These are phyloP conservation scores for Pachyuromys duprasi DNA, from an alignment of 2,797 vertebrate species.

Conservation along the genomic window DNA sequence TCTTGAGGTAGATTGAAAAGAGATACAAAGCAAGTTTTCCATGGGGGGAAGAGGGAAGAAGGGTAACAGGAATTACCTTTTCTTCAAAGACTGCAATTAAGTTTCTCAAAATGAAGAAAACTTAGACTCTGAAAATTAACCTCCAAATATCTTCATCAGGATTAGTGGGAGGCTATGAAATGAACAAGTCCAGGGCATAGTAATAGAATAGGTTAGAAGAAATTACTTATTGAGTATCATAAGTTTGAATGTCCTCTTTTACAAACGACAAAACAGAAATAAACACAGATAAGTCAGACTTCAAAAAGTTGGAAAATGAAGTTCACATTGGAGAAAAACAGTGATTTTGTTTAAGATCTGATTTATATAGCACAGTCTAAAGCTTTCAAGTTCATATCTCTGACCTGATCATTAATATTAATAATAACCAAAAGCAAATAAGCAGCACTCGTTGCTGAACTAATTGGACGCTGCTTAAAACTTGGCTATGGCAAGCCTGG, in stretches of 20 bases:
- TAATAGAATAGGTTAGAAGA: not conserved
- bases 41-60: not conserved
- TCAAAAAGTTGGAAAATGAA: not conserved
- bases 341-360: not conserved
- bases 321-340: not conserved
- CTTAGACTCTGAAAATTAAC: not conserved
- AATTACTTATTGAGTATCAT: not conserved
- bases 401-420: constrained; percentile 33
- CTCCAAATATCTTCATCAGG: not conserved
- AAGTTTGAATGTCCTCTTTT: not conserved
- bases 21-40: not conserved
- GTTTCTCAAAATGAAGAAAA: constrained; percentile 39
- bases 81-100: not conserved
- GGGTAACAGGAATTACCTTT: not conserved
- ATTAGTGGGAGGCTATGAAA: not conserved
- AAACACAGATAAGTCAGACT: constrained; percentile 9
- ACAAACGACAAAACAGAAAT: constrained; percentile 15
- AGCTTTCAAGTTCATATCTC: not conserved
- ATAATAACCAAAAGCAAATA: constrained; percentile 50
- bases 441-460: not conserved
- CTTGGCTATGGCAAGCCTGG: constrained; percentile 48
- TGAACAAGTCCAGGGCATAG: not conserved
- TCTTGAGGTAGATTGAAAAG: not conserved
- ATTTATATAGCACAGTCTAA: constrained; percentile 3
- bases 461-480: constrained; percentile 62